Conservation (phyloP, 2,888 invertebrate genomes). For the Lasioglossum pauxillum region DNA sequence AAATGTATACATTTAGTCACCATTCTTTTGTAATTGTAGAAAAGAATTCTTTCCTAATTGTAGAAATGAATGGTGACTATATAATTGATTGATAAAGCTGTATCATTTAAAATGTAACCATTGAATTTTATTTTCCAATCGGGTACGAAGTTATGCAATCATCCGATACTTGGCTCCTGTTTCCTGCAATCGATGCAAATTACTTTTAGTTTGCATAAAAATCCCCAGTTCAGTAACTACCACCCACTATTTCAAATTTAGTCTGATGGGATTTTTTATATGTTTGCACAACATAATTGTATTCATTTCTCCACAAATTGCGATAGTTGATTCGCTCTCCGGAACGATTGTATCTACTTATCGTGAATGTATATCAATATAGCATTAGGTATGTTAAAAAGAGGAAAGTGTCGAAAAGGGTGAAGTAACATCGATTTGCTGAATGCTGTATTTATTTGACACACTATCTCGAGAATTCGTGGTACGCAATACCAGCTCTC, state of each 20-base stretch:
- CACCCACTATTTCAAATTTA: not conserved
- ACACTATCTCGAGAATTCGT: slow-evolving; percentile 77
- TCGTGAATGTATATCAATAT: not conserved
- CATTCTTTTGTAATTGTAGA: no score
- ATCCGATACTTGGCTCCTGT: no score
- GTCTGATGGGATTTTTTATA: not conserved
- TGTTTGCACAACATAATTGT: not conserved
- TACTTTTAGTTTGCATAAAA: not conserved
- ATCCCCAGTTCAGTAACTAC: not conserved
- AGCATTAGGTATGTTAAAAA: not conserved
- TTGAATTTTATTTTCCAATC: no score
- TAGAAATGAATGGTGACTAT: no score
- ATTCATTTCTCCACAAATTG: not conserved
- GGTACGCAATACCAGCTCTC: slow-evolving; percentile 77
- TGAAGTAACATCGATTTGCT: slow-evolving; percentile 78
- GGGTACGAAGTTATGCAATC: no score
- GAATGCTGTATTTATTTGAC: slow-evolving; percentile 75
- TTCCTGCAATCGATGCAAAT: not conserved
- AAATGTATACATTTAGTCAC: no score
- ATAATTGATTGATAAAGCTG: no score
- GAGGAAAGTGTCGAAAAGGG: slow-evolving; percentile 3
- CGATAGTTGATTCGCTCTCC: not conserved
- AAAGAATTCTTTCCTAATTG: no score
- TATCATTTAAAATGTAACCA: no score
- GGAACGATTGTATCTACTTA: not conserved